Conservation (phyloP, 2,797 vertebrate species). For the Macrochelys suwanniensis region DNA sequence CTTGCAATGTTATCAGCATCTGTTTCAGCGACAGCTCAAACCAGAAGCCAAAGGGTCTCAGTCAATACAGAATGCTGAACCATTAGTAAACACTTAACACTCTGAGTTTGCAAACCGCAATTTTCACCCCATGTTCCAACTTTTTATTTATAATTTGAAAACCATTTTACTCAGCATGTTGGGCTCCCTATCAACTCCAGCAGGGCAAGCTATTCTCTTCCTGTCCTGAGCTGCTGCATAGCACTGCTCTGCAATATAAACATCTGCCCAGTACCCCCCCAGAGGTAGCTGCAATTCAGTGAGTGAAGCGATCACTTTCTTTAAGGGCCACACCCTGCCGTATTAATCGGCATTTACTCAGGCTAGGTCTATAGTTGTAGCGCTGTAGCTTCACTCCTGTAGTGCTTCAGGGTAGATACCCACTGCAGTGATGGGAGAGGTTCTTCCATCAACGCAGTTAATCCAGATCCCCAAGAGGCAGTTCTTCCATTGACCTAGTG, state of each 20-base stretch:
- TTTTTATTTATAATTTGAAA: neutral
- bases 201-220: neutral
- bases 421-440: neutral
- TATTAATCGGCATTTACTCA: neutral
- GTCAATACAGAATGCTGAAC: neutral
- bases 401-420: neutral
- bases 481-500: neutral
- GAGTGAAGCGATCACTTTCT: neutral
- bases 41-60: neutral
- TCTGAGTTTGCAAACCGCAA: neutral
- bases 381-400: neutral
- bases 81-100: neutral
- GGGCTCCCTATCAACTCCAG: neutral
- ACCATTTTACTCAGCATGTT: neutral
- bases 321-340: neutral
- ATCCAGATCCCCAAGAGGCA: neutral
- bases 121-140: neutral
- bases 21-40: neutral
- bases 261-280: fast-evolving
- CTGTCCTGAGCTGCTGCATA: neutral
- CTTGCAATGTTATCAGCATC: neutral
- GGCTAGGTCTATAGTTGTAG: neutral
- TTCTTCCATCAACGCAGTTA: neutral
- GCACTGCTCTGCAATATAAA: neutral
- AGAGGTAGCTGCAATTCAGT: neutral